Percentiles rank a stretch among this genome's conserved stretches.
Evolutionary conservation across 2,113 vertebrate species (phyloP).

Genomic region (Daphoenositta chrysoptera): DNA sequence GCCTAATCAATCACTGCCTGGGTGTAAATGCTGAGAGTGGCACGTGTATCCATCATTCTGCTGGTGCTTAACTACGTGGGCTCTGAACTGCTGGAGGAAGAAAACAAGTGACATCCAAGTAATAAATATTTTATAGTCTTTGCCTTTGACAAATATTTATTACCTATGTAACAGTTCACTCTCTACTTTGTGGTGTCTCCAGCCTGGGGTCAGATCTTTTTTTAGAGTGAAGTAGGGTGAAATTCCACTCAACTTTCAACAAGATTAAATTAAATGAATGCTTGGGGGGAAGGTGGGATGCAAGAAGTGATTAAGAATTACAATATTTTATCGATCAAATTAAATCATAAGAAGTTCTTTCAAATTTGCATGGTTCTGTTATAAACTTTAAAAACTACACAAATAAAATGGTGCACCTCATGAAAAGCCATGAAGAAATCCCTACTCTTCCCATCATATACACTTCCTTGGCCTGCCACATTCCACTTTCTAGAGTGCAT

Average conservation of each 20-base stretch:
- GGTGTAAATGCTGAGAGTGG: neutral
- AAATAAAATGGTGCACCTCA: neutral
- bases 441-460: neutral
- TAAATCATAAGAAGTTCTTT: neutral
- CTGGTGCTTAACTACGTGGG: neutral
- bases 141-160: constrained; percentile 39
- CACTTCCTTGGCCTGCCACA: neutral
- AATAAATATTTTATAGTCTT: neutral
- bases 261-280: neutral
- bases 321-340: neutral
- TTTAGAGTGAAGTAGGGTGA: neutral
- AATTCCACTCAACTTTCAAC: neutral
- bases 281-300: neutral
- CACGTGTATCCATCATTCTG: constrained; percentile 12
- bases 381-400: too few species aligned
- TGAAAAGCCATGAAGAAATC: neutral
- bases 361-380: neutral
- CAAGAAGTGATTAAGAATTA: neutral
- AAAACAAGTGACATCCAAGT: neutral
- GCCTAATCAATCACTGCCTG: constrained; percentile 19
- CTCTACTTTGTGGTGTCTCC: neutral
- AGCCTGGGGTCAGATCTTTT: neutral
- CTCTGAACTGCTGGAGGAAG: neutral
- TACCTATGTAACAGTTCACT: neutral
- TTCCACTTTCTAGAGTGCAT: neutral